phyloP scores from a whole-genome alignment of 2,888 invertebrate species.

The Amphipoea oculea region DNA sequence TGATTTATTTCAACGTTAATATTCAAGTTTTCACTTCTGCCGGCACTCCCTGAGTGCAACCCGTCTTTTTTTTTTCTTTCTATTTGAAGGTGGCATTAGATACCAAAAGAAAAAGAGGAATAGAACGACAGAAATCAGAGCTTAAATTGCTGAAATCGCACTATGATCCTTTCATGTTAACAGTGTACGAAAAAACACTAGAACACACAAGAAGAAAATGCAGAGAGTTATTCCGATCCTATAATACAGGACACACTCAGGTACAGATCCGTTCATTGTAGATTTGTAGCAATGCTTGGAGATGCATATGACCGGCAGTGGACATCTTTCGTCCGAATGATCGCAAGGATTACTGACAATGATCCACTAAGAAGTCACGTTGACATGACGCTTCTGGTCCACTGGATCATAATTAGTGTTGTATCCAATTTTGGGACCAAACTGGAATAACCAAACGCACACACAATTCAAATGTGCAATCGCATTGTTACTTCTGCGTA shows the following conservation, averaged over 20 bases:
- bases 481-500: conserved; percentile 30
- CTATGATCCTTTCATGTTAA: not conserved
- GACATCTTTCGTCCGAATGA: not conserved
- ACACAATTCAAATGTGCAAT: not conserved
- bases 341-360: not conserved
- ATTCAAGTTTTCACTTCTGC: too few relatives aligned
- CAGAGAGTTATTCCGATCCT: not conserved
- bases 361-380: not conserved
- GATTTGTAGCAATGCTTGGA: not conserved
- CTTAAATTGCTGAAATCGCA: not conserved
- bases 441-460: not conserved
- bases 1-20: too few relatives aligned
- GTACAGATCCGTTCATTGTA: not conserved
- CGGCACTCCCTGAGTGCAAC: too few relatives aligned
- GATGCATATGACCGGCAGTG: not conserved
- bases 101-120: not conserved
- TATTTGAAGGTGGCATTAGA: not conserved
- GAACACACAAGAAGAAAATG: not conserved
- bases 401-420: not conserved
- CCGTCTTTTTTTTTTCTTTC: too few relatives aligned
- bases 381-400: not conserved
- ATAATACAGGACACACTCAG: not conserved
- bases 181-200: not conserved
- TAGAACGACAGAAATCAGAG: not conserved
- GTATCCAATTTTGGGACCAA: not conserved